Evolutionary conservation across 2,113 vertebrate species (phyloP).

Genomic region (Madoqua kirkii): DNA sequence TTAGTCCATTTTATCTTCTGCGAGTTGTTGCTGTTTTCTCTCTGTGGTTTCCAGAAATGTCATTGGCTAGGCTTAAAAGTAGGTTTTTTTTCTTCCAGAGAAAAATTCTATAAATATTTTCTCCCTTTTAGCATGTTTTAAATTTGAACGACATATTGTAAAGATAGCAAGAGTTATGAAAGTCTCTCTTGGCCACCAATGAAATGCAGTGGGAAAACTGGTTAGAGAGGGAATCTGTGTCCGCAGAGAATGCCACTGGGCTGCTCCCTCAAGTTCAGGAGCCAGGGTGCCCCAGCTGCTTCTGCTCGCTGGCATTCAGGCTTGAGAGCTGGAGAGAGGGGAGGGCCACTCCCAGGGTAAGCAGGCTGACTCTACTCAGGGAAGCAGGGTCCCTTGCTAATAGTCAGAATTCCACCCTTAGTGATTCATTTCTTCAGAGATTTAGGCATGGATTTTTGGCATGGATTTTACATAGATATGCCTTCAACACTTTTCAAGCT

Average conservation of each 20-base stretch:
- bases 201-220: constrained; percentile 73
- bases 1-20: constrained; percentile 56
- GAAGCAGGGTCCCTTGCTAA: not conserved
- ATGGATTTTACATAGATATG: not conserved
- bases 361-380: not conserved
- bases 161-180: constrained; percentile 75
- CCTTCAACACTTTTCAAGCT: not conserved
- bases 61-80: constrained; percentile 73
- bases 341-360: not conserved
- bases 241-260: constrained; percentile 53
- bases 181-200: constrained; percentile 73
- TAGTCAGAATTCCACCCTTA: constrained; percentile 2
- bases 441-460: constrained; percentile 7
- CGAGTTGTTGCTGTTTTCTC: constrained; percentile 69
- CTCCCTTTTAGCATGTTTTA: constrained; percentile 73
- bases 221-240: constrained; percentile 73
- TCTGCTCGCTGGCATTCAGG: not conserved
- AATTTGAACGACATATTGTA: constrained; percentile 70
- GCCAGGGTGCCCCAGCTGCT: not conserved
- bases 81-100: constrained; percentile 63
- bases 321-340: not conserved
- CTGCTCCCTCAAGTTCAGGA: not conserved
- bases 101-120: constrained; percentile 74
- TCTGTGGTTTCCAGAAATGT: constrained; percentile 76
- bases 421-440: constrained; percentile 5